These are phyloP conservation scores for Paralvinella palmiformis DNA, from an alignment of 1,140 invertebrate species.

Conservation along the genomic window DNA sequence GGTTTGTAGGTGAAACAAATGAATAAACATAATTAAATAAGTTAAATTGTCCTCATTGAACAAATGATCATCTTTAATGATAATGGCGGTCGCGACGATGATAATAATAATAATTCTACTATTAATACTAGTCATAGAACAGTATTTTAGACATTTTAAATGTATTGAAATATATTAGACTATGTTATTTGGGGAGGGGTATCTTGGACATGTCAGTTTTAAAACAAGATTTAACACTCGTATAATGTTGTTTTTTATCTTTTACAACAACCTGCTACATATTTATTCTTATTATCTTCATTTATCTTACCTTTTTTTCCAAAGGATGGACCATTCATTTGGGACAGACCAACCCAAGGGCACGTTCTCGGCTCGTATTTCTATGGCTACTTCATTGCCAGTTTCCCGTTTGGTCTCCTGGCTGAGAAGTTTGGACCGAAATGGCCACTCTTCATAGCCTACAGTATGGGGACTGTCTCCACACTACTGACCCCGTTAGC, in stretches of 20 bases:
- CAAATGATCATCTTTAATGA: too few relatives aligned
- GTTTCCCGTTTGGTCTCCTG: conserved; percentile 42
- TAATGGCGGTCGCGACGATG: too few relatives aligned
- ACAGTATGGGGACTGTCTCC: conserved; percentile 30
- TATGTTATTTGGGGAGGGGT: neutral
- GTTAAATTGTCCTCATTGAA: too few relatives aligned
- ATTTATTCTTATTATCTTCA: neutral
- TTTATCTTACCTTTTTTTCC: neutral
- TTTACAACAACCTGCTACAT: neutral
- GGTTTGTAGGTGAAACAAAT: neutral
- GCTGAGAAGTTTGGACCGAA: conserved; percentile 47
- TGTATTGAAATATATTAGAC: neutral
- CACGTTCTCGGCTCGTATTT: conserved; percentile 47
- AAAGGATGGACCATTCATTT: conserved; percentile 44
- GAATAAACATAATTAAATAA: neutral
- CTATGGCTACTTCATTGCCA: conserved; percentile 43
- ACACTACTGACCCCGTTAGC: conserved; percentile 42
- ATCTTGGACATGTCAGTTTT: neutral
- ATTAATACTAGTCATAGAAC: neutral
- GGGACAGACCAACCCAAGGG: conserved; percentile 46
- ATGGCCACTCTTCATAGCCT: conserved; percentile 35
- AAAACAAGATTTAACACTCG: neutral
- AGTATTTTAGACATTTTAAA: neutral
- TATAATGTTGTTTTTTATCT: neutral
- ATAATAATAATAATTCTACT: too few relatives aligned